Base-by-base conservation (phyloP, 2,888 invertebrate species). In the Aporophyla lueneburgensis region DNA sequence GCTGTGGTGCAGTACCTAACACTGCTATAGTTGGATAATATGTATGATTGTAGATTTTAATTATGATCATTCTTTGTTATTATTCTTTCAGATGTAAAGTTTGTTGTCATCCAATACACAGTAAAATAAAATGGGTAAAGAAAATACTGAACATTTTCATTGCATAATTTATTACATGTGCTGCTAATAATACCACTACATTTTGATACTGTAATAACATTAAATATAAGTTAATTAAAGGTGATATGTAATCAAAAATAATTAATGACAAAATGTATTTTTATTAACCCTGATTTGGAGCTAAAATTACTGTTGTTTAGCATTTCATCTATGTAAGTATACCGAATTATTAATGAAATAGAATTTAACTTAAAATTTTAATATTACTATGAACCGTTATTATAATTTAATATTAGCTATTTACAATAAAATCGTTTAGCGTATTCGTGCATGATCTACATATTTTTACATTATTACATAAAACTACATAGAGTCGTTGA, bases 211-310 rank as follows among this genome's bases (percentile, higher is more conserved):
- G n/a, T 75, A 62, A 80, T 70, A 75, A 80, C 68, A 71, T 58
- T 58, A 56, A 49, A 56, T 66, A 72, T 62, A 21, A 69, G 12
- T 61, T 56, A 68, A 68, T 74, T 43, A 33, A n/a, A n/a, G n/a
- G n/a, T 65, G 66, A 19, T 77, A 78, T 43, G 62, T 68, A n/a
- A 67, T 71, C n/a, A 33, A 71, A 63, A 71, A 19, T 65, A 65
- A 66, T 62, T 27, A 7, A 62, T 46, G 67, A 68, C 16, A 71
- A 70, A 72, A 68, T 51, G 54, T 53, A 62, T 69, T 62, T 51
- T 33, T 73, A 65, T 43, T 56, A 72, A 86, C 84, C 86, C 86
- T 86, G 86, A 80, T 80, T 67, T 80, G 78, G 79, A 86, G 83
- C 83, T 46, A 82, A n/a, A 82, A 65, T 53, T 53, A 63, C 2